Evolutionary conservation across 1,140 invertebrate species (phyloP).

Genomic region (Drosophila nigrodunni): DNA sequence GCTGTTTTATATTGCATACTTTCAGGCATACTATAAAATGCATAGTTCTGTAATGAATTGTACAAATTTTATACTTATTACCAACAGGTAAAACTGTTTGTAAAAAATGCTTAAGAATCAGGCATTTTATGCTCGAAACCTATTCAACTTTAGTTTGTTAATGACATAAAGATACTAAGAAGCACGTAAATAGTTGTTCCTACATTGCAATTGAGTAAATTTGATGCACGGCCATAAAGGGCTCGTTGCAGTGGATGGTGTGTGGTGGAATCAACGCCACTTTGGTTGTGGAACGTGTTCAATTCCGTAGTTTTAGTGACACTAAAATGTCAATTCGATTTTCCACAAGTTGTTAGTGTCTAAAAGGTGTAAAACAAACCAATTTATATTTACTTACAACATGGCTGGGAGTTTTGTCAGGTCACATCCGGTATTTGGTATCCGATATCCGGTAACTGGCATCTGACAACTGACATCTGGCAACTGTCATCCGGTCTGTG

Average conservation of each 20-base stretch:
- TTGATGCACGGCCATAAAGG: too few relatives aligned
- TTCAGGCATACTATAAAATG: too few relatives aligned
- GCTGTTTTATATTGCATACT: too few relatives aligned
- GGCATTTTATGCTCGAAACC: too few relatives aligned
- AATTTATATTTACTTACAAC: conserved; percentile 47
- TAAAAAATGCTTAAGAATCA: too few relatives aligned
- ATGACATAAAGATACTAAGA: too few relatives aligned
- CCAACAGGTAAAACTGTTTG: too few relatives aligned
- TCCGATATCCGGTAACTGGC: background rate
- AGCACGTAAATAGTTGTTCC: too few relatives aligned
- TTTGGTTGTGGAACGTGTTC: conserved; percentile 4
- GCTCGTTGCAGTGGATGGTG: too few relatives aligned
- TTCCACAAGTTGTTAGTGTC: conserved; percentile 31
- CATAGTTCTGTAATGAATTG: too few relatives aligned
- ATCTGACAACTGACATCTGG: background rate
- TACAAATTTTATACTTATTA: too few relatives aligned
- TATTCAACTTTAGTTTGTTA: too few relatives aligned
- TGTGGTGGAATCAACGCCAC: background rate
- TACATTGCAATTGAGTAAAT: background rate
- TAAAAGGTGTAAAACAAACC: conserved; percentile 49
- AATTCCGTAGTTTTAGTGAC: conserved; percentile 31
- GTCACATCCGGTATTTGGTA: background rate
- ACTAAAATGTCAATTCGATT: conserved; percentile 29
- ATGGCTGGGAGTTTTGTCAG: background rate
- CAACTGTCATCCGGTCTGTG: conserved; percentile 1